Evolutionary conservation across 1,140 invertebrate species (phyloP).

Genomic region (Drosophila bipectinata): DNA sequence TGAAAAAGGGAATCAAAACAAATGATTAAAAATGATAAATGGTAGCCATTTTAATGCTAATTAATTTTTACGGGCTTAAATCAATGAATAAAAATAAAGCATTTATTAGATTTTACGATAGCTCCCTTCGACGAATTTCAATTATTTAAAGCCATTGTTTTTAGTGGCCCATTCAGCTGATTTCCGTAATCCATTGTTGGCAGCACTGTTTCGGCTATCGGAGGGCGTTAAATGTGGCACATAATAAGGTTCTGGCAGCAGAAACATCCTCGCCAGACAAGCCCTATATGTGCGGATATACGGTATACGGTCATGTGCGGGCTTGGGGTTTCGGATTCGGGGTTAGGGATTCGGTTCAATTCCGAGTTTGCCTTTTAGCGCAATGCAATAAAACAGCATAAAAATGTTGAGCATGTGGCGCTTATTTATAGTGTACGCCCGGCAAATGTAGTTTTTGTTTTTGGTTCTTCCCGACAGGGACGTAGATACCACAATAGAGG

Average conservation of each 20-base stretch:
- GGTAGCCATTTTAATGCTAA: background rate
- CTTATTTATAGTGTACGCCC: conserved; percentile 68
- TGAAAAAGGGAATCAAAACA: background rate
- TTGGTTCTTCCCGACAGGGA: background rate
- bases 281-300: background rate
- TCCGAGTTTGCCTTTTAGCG: conserved; percentile 65
- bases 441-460: conserved; percentile 34
- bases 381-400: conserved; percentile 80
- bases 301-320: conserved; percentile 13
- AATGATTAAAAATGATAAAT: background rate
- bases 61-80: background rate
- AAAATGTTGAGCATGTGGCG: conserved; percentile 77
- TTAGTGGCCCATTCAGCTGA: background rate
- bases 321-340: background rate
- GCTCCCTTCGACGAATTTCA: background rate
- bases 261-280: conserved; percentile 15
- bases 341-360: conserved; percentile 12
- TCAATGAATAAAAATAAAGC: background rate
- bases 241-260: conserved; percentile 67
- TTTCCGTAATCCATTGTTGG: background rate
- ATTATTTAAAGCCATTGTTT: conserved; percentile 3
- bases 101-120: background rate
- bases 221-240: conserved; percentile 79
- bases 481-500: conserved; percentile 3
- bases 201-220: conserved; percentile 40